These are phyloP conservation scores for Burhinus oedicnemus DNA, from an alignment of 2,113 vertebrate genomes.

Conservation along the genomic window DNA sequence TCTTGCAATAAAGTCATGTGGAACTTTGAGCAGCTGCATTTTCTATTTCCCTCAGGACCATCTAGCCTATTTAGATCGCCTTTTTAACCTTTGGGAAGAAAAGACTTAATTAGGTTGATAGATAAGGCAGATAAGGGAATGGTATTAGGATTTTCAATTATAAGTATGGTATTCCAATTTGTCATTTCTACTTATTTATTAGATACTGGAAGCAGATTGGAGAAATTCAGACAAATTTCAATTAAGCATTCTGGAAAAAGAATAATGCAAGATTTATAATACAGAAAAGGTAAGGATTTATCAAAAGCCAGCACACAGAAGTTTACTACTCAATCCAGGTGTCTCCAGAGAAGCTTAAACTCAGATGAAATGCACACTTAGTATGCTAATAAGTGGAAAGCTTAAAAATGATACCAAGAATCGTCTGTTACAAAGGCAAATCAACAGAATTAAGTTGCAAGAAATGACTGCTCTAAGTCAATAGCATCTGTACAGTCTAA, in stretches of 20 bases:
- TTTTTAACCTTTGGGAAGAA: constrained; percentile 32
- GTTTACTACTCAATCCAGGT: not conserved
- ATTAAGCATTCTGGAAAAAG: not conserved
- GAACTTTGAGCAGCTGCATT: not conserved
- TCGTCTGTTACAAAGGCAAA: not conserved
- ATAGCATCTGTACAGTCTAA: not conserved
- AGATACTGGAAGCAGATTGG: not conserved
- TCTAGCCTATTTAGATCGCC: constrained; percentile 32
- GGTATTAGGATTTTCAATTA: constrained; percentile 34
- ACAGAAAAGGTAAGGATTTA: not conserved
- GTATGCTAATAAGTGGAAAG: not conserved
- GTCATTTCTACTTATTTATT: constrained; percentile 23
- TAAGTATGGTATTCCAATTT: not conserved
- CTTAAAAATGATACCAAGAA: not conserved
- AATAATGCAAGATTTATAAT: not conserved
- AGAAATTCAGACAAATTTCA: constrained; percentile 18
- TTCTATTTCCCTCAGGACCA: not conserved
- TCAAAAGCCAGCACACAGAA: not conserved
- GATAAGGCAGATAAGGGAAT: constrained; percentile 27
- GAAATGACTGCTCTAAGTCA: not conserved
- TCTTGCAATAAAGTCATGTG: not conserved
- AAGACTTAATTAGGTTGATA: constrained; percentile 53
- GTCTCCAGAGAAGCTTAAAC: not conserved
- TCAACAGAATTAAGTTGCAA: not conserved
- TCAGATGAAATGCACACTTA: not conserved